Percentiles rank a stretch among this genome's conserved stretches.
Evolutionary conservation across 2,888 invertebrate genomes (phyloP).

Genomic region (Agriopis marginaria): DNA sequence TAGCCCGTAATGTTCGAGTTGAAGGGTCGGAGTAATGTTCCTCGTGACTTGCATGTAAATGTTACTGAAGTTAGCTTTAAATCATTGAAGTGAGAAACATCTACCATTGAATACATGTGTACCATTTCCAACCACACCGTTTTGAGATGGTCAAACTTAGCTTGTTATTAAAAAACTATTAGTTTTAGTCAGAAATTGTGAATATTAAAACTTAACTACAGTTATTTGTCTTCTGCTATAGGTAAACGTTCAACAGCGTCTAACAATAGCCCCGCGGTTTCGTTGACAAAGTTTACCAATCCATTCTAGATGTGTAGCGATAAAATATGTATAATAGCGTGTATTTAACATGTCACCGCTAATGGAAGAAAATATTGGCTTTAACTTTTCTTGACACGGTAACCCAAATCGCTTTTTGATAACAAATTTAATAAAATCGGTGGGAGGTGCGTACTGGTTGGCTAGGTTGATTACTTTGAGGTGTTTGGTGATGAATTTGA

Average conservation of each 20-base stretch:
- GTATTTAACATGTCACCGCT: constrained; percentile 69
- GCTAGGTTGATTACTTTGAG: neutral
- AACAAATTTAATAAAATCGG: constrained; percentile 54
- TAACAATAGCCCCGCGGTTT: constrained; percentile 57
- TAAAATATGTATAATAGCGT: constrained; percentile 49
- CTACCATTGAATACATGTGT: no score
- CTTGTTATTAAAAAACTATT: neutral
- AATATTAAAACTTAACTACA: neutral
- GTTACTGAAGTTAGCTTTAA: constrained; percentile 7
- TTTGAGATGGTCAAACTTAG: no score
- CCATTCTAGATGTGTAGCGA: constrained; percentile 55
- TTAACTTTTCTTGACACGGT: constrained; percentile 58
- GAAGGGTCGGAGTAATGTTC: constrained; percentile 22
- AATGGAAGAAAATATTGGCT: constrained; percentile 68
- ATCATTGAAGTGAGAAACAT: constrained; percentile 16
- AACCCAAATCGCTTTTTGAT: constrained; percentile 66
- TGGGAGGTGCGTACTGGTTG: constrained; percentile 40
- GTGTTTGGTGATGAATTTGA: neutral
- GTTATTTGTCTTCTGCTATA: neutral
- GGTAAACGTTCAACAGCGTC: constrained; percentile 8
- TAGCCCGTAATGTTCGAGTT: constrained; percentile 20
- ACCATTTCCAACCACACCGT: no score
- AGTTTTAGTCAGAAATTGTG: neutral
- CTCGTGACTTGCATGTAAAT: constrained; percentile 14
- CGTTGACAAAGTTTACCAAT: constrained; percentile 67